Evolutionary conservation across 2,113 vertebrate species (phyloP), one percentile per base, ranked within the genome.

Genomic region (Sander lucioperca): DNA sequence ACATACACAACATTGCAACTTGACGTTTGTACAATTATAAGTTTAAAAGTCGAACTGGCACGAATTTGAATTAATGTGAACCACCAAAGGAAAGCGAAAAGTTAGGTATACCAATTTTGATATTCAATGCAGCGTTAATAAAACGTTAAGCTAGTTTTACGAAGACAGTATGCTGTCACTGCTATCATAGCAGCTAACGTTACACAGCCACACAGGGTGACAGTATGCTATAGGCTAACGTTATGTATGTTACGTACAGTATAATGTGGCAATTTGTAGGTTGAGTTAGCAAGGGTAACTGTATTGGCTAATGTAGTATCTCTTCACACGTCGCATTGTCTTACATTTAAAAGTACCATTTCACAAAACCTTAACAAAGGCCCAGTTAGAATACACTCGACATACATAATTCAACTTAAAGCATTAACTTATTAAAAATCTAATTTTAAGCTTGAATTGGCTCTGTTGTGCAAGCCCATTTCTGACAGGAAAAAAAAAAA

Each of bases 181-280:
- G 36, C 47, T 78, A 81, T 16, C 69, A 71, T 51, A 21, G 14
- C 15, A 51, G 76, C 54, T 59, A 43, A 11, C 39, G 39, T 43
- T 43, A 13, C 43, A 76, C 23, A 30, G 16, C 18, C 57, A 13
- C 1, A 61, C 23, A 25, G 8, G 21, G 5, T 4, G 23, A 59
- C 12, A 43, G 7, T 11, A 11, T 33, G 0, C 39, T 43, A 10
- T 11, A 43, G 39, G 39, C 39, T 43, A 43, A 43, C 10, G 39
- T 11, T 64, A 19, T 27, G 25, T 2, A 4, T 45, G 16, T 45
- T 8, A 9, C 1, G 6, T 62, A 12, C 50, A 80, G 11, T 62
- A 7, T 65, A 80, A 56, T 53, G 6, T 50, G 13, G 23, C 33
- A 23, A 36, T 23, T 4, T n/a, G 30, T 33, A 33, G 30, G 30